Percentiles rank a stretch among this genome's conserved stretches.
Evolutionary conservation across 2,113 vertebrate genomes (phyloP).

Genomic region (Dryoscopus gambensis): DNA sequence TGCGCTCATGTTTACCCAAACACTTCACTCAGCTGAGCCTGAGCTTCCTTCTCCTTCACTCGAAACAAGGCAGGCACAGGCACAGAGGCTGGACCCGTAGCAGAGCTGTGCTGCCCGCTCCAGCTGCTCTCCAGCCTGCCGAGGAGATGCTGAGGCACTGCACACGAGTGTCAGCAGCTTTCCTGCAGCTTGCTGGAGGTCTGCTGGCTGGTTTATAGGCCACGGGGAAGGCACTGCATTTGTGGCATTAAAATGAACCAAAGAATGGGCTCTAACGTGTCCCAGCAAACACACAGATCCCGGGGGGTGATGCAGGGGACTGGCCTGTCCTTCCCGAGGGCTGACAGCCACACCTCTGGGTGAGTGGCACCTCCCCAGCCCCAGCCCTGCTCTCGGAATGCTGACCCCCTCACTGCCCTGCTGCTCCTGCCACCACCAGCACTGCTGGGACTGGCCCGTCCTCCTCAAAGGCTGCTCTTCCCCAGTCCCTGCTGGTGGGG

Average conservation of each 20-base stretch:
- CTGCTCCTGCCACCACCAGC: background rate
- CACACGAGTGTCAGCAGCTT: background rate
- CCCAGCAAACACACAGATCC: background rate
- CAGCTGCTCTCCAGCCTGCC: background rate
- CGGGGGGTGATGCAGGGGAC: background rate
- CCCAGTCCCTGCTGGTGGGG: background rate
- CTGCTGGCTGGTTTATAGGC: fast-evolving
- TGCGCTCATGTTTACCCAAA: background rate
- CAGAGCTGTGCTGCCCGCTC: background rate
- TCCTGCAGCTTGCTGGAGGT: background rate
- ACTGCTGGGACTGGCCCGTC: background rate
- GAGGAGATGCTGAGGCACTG: background rate
- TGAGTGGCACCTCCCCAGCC: background rate
- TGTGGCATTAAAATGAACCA: background rate
- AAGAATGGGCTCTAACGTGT: fast-evolving
- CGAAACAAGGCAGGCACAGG: background rate
- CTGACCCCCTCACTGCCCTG: too few relatives aligned
- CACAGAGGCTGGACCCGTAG: background rate
- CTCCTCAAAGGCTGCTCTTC: background rate
- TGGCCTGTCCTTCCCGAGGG: background rate
- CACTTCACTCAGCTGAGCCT: background rate
- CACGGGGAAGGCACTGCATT: background rate
- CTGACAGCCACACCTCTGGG: background rate
- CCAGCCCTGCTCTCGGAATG: background rate
- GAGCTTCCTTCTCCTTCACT: background rate